Percentiles rank a stretch among this genome's conserved stretches.
phyloP scores from a whole-genome alignment of 2,113 vertebrate species.

The Syngnathus scovelli region DNA sequence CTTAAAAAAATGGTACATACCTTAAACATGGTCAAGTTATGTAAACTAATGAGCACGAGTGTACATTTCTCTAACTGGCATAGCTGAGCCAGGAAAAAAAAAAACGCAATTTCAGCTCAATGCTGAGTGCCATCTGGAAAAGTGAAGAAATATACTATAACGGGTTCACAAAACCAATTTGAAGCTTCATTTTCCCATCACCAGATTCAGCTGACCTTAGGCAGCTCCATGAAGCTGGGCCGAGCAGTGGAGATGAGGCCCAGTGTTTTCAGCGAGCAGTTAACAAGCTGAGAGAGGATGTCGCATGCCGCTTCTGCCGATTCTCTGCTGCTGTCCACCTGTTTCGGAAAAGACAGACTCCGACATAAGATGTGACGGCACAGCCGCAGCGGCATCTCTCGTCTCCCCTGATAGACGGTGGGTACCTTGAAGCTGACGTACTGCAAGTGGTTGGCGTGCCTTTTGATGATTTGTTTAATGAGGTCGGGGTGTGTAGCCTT shows the following conservation, averaged over 20 bases:
- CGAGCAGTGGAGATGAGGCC: conserved; percentile 93
- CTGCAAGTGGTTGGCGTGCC: conserved; percentile 90
- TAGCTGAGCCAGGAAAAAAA: too few relatives aligned
- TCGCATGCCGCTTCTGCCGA: conserved; percentile 92
- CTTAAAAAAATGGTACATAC: not conserved
- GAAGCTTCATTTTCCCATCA: not conserved
- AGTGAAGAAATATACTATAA: too few relatives aligned
- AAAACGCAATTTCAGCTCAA: too few relatives aligned
- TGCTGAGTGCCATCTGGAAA: too few relatives aligned
- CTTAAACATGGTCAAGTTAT: too few relatives aligned
- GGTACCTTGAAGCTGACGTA: conserved; percentile 97
- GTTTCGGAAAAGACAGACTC: conserved; percentile 17
- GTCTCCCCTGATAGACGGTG: not conserved
- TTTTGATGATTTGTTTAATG: conserved; percentile 95
- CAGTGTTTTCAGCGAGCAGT: conserved; percentile 90
- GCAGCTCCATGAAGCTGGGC: conserved; percentile 96
- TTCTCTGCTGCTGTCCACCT: conserved; percentile 98
- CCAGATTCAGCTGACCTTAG: conserved; percentile 74
- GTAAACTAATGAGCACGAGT: too few relatives aligned
- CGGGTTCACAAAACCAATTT: not conserved
- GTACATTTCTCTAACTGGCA: too few relatives aligned
- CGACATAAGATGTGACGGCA: not conserved
- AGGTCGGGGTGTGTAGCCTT: conserved; percentile 94
- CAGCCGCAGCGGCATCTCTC: not conserved
- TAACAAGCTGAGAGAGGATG: conserved; percentile 91